These are phyloP conservation scores for Pyrgus malvae DNA, from an alignment of 2,888 invertebrate species.

Conservation along the genomic window DNA sequence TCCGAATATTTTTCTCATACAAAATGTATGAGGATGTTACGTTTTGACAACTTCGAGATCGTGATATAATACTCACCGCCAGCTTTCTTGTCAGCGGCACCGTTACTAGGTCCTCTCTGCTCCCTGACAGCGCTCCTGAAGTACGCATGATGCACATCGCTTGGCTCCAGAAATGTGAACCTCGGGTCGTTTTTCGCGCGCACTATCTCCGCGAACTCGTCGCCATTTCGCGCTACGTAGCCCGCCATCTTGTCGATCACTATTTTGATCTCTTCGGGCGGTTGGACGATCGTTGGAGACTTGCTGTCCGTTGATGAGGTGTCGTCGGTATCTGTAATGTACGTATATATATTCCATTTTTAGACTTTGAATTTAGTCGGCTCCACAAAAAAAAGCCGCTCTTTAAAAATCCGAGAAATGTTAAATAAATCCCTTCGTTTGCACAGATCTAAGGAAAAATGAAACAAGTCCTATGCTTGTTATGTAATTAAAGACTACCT, in stretches of 20 bases:
- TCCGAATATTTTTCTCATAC: no score
- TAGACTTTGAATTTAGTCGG: no score
- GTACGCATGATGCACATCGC: slow-evolving; percentile 90
- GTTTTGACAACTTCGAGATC: no score
- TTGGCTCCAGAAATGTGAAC: slow-evolving; percentile 92
- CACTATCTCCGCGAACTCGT: slow-evolving; percentile 94
- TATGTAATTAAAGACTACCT: no score
- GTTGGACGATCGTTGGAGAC: slow-evolving; percentile 82
- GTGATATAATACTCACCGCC: slow-evolving; percentile 3
- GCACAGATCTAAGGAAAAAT: no score
- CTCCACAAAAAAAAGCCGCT: background rate
- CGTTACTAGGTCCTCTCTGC: slow-evolving; percentile 53
- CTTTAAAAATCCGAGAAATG: background rate
- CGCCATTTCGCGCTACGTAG: slow-evolving; percentile 97
- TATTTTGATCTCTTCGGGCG: slow-evolving; percentile 90
- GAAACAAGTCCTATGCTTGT: no score
- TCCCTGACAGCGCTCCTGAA: slow-evolving; percentile 83
- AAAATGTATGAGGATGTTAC: no score
- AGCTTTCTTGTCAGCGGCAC: slow-evolving; percentile 37
- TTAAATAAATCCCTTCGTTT: no score
- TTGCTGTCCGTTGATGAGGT: slow-evolving; percentile 57
- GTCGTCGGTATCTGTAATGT: slow-evolving; percentile 57
- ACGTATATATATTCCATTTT: no score
- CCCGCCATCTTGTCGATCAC: slow-evolving; percentile 98
- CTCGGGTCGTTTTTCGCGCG: slow-evolving; percentile 91